Evolutionary conservation across 2,888 invertebrate species (phyloP).

Genomic region (Dysmachus trigonus): DNA sequence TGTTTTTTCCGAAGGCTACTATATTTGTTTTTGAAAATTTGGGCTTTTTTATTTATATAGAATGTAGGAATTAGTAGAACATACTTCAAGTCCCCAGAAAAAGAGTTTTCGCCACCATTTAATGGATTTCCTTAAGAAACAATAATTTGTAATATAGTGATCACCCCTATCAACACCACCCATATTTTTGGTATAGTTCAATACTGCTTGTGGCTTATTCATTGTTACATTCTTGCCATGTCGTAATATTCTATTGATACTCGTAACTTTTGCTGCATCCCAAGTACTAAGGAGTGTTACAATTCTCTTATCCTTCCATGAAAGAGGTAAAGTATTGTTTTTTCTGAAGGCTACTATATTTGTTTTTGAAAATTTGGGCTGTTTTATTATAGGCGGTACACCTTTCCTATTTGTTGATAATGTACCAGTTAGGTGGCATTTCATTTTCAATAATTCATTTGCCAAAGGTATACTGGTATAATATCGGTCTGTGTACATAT

Average conservation of each 20-base stretch:
- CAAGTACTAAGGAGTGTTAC: not conserved
- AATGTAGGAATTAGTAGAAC: not conserved
- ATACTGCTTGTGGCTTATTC: not conserved
- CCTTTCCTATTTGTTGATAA: slow-evolving; percentile 8
- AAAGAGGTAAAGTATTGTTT: slow-evolving; percentile 31
- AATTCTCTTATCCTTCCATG: slow-evolving; percentile 33
- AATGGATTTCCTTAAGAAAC: too few species aligned
- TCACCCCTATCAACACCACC: too few species aligned
- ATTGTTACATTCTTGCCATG: not conserved
- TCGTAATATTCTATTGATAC: not conserved
- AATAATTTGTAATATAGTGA: too few species aligned
- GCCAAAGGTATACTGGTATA: slow-evolving; percentile 32
- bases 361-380: slow-evolving; percentile 31
- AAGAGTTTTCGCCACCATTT: too few species aligned
- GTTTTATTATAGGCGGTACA: slow-evolving; percentile 15
- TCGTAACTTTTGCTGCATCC: slow-evolving; percentile 6
- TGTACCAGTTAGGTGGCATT: slow-evolving; percentile 19
- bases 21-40: slow-evolving; percentile 28
- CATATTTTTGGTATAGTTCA: too few species aligned
- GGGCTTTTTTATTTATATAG: slow-evolving; percentile 24
- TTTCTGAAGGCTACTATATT: slow-evolving; percentile 14
- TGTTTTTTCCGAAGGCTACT: slow-evolving; percentile 13
- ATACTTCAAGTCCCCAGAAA: too few species aligned
- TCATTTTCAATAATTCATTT: slow-evolving; percentile 34
- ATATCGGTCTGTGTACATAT: slow-evolving; percentile 13